A percentile compares a stretch with the other conserved stretches of the same genome.
phyloP scores from a whole-genome alignment of 2,888 invertebrate species.

The Agrilus cyanescens region DNA sequence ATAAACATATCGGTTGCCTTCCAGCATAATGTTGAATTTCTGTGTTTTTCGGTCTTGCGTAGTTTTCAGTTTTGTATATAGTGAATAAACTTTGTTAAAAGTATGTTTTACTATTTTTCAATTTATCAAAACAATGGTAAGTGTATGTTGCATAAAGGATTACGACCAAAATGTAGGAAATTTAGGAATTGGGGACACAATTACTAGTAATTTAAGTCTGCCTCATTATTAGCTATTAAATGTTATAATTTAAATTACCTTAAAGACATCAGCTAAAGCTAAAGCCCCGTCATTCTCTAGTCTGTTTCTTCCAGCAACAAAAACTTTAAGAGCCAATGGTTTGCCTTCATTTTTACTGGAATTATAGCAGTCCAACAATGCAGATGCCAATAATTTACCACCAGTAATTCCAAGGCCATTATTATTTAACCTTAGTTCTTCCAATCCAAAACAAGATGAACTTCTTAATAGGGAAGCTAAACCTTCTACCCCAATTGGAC shows the following conservation, averaged over 20 bases:
- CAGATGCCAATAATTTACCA: conserved; percentile 68
- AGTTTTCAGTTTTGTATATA: too few relatives aligned
- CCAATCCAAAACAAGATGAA: conserved; percentile 69
- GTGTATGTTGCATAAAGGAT: too few relatives aligned
- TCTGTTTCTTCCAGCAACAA: conserved; percentile 87
- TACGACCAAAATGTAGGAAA: too few relatives aligned
- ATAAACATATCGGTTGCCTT: too few relatives aligned
- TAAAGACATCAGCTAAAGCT: conserved; percentile 74
- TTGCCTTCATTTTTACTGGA: conserved; percentile 52
- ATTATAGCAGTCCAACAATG: conserved; percentile 57
- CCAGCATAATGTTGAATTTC: too few relatives aligned
- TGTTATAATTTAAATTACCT: conserved; percentile 35
- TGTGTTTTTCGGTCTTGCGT: too few relatives aligned
- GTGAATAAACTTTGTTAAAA: too few relatives aligned
- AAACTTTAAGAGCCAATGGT: conserved; percentile 65
- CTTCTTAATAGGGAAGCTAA: conserved; percentile 73
- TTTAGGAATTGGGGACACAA: too few relatives aligned
- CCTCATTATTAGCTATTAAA: neutral
- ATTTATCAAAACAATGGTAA: too few relatives aligned
- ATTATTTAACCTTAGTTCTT: conserved; percentile 80
- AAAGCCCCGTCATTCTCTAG: conserved; percentile 88
- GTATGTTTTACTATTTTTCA: too few relatives aligned
- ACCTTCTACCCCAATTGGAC: conserved; percentile 87
- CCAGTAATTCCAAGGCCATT: conserved; percentile 90
- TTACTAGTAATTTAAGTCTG: neutral